Evolutionary conservation across 2,797 vertebrate genomes (phyloP), one percentile per base, ranked within the genome.

Genomic region (Cyclura pinguis): DNA sequence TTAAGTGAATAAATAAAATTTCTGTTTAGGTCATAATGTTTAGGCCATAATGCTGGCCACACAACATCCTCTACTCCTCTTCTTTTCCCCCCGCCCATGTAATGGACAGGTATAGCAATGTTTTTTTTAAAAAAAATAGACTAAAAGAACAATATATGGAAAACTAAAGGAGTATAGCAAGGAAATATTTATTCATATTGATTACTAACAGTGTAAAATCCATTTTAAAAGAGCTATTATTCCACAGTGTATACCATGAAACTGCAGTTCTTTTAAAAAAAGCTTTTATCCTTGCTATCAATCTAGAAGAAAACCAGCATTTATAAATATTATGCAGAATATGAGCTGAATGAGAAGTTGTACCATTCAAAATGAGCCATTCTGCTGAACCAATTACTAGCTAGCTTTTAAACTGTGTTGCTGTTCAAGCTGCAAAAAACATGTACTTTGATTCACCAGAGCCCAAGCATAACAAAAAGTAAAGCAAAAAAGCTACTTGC

Each of bases 311-410:
- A 72, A 74, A 38, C 6, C 82, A 84, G 32, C 18, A 74, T 5
- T 57, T 59, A 76, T 22, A 22, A 73, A 12, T 80, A 50, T 67
- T 87, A 80, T 18, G 64, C 57, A 87, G 13, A 80, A 80, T 50
- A 87, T 35, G 59, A 24, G 9, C 62, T 67, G 5, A 87, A 80
- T 38, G 18, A 35, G 76, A 74, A 64, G 42, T 10, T 84, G 9
- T 89, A 64, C 18, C 90, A 4, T 24, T 82, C 35, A 89, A 88
- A 92, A 93, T 52, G 29, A 55, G 80, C 52, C 29, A 81, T 91
- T 67, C 29, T 8, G 29, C 18, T 84, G 85, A 95, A 93, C n/a
- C 24, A 89, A 84, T 95, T 91, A 85, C 74, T 67, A 93, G 81
- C 84, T 89, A 81, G 22, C 32, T 18, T 27, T 89, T 92, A 22